phyloP scores from a whole-genome alignment of 2,888 invertebrate species.

The Drosophila fulvimacula region DNA sequence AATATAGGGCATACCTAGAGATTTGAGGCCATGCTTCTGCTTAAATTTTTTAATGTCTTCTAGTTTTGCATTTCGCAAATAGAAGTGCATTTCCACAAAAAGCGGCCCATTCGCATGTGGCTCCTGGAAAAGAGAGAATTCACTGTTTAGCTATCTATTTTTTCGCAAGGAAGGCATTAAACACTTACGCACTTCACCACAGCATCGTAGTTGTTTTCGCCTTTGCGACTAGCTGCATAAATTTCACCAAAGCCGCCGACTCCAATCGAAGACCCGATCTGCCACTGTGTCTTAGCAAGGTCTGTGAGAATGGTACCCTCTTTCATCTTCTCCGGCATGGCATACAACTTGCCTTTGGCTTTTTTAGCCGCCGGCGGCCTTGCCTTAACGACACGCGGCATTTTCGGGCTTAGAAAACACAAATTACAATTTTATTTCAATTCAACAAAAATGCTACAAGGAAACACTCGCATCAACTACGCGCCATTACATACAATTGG shows the following conservation, averaged over 20 bases:
- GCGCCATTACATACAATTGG: conserved; percentile 36
- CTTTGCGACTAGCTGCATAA: conserved; percentile 90
- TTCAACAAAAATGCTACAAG: conserved; percentile 25
- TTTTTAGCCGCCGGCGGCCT: conserved; percentile 67
- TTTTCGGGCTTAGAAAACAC: conserved; percentile 27
- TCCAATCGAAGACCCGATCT: conserved; percentile 94
- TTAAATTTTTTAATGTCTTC: conserved; percentile 88
- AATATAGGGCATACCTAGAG: conserved; percentile 93
- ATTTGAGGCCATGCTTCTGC: conserved; percentile 86
- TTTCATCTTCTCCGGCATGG: conserved; percentile 81
- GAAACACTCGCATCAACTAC: conserved; percentile 22
- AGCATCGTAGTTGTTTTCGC: conserved; percentile 87
- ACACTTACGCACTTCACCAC: conserved; percentile 92
- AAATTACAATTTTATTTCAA: conserved; percentile 7
- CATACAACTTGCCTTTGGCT: conserved; percentile 80
- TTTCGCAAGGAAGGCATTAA: background rate
- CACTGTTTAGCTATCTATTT: background rate
- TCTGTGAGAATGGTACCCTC: conserved; percentile 92
- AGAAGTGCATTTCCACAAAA: conserved; percentile 97
- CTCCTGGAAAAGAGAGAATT: conserved; percentile 87
- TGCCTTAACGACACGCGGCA: conserved; percentile 74
- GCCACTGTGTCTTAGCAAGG: conserved; percentile 92
- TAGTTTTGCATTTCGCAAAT: conserved; percentile 90
- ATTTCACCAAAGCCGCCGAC: conserved; percentile 97
- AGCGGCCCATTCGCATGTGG: conserved; percentile 96